Conservation (phyloP, 2,113 vertebrate species). For the Mastomys coucha region DNA sequence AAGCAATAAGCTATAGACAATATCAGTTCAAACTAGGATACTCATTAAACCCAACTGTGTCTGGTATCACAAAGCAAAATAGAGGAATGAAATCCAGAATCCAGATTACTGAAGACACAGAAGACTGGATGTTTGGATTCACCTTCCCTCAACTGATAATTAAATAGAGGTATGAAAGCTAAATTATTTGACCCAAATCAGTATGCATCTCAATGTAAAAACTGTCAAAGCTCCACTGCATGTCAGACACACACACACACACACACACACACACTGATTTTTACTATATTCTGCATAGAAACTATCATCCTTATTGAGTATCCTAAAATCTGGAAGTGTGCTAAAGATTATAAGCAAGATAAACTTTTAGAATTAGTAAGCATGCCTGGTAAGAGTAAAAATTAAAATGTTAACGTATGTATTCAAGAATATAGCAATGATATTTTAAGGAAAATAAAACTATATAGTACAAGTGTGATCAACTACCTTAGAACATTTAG, state of each 20-base stretch:
- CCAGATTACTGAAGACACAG: background rate
- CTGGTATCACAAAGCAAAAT: no score
- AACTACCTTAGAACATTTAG: background rate
- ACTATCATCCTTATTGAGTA: background rate
- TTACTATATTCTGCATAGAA: background rate
- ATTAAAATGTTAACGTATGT: background rate
- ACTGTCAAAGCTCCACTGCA: background rate
- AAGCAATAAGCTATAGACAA: background rate
- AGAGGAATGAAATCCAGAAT: background rate
- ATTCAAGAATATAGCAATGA: background rate
- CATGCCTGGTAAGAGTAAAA: background rate
- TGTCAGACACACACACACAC: background rate
- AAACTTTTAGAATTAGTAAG: background rate
- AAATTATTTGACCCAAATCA: constrained; percentile 20
- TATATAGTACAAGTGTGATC: background rate
- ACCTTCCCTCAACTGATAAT: background rate
- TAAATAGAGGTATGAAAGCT: background rate
- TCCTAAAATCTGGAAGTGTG: background rate
- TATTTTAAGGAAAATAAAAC: background rate
- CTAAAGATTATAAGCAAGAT: background rate
- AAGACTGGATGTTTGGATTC: background rate
- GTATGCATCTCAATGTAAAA: background rate
- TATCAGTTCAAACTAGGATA: background rate
- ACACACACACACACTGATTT: background rate
- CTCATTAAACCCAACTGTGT: background rate